These are phyloP conservation scores for Helicolenus hilgendorfi DNA, from an alignment of 2,797 vertebrate genomes.

Conservation along the genomic window DNA sequence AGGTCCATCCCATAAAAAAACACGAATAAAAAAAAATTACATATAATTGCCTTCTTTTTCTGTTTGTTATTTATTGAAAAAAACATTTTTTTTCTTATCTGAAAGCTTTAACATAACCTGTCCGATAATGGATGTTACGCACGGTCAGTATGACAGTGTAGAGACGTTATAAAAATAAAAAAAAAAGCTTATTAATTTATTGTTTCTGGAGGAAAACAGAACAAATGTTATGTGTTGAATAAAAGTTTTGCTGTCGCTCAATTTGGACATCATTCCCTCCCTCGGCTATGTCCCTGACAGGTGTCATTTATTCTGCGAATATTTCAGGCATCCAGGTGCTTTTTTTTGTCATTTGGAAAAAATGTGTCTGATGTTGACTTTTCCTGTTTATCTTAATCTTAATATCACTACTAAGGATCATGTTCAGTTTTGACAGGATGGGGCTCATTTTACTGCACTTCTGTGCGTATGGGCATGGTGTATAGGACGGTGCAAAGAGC, in stretches of 20 bases:
- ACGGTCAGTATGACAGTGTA: neutral
- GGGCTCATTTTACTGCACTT: neutral
- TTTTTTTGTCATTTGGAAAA: neutral
- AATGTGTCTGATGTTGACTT: neutral
- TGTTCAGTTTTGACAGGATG: neutral
- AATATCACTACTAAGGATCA: neutral
- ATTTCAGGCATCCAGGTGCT: neutral
- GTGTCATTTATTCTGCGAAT: slow-evolving; percentile 33
- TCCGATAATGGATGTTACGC: slow-evolving; percentile 15
- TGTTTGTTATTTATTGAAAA: neutral
- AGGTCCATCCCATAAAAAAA: neutral
- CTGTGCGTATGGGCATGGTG: slow-evolving; percentile 29
- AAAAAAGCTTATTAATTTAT: neutral
- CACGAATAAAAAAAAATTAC: neutral
- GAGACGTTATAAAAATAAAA: neutral
- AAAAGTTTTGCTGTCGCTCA: neutral
- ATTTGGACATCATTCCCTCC: neutral
- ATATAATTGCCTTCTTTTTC: neutral
- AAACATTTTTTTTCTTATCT: neutral
- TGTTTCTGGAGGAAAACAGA: neutral
- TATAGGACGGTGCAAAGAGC: slow-evolving; percentile 63
- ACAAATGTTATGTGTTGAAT: neutral
- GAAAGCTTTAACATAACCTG: neutral
- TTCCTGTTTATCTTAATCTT: neutral
- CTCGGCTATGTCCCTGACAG: slow-evolving; percentile 44